Evolutionary conservation across 1,140 invertebrate species (phyloP), one percentile per base, ranked within the genome.

Genomic region (Grapholita molesta): DNA sequence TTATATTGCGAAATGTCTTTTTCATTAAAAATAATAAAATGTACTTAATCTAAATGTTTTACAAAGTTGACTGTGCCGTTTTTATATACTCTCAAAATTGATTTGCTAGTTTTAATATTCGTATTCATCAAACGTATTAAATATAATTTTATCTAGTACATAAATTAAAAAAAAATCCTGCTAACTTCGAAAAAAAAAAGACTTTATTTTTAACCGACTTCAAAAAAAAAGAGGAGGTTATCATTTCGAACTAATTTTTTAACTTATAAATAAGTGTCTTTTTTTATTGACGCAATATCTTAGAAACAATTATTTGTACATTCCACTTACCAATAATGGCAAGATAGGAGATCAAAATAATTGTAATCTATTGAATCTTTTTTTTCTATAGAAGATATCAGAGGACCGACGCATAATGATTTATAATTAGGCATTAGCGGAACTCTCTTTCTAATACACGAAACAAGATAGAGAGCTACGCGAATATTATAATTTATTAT

Each of bases 21-120:
- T 72, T 30, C 11, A 70, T 65, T 69, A 72, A 70, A 67, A 64
- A 66, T 70, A 67, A 65, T 28, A 69, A 61, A 74, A 61, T 21
- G 12, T 67, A 25, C 38, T 64, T 73, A 74, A 73, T 48, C 42
- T 73, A 75, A 67, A 72, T 35, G 38, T 9, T 38, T 65, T 33
- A 18, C 9, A 12, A 18, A 35, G 6, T 24, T 65, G 64, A 65
- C 64, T 65, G 64, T 65, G 64, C 64, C 64, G 11, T 33, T 35
- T 23, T 61, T 15, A 7, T 61, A 7, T 25, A 55, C 25, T 61
- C 15, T n/a, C 55, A 61, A 5, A n/a, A 61, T 25, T 12, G 24
- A 55, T 57, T 28, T 12, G 33, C 33, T 35, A 12, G 33, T 12
- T 12, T 35, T 35, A 3, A 2, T 35, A 35, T 35, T 35, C 33